Percentiles rank a stretch among this genome's conserved stretches.
These are phyloP conservation scores for Mycalesis mineus DNA, from an alignment of 2,888 invertebrate genomes.

Conservation along the genomic window DNA sequence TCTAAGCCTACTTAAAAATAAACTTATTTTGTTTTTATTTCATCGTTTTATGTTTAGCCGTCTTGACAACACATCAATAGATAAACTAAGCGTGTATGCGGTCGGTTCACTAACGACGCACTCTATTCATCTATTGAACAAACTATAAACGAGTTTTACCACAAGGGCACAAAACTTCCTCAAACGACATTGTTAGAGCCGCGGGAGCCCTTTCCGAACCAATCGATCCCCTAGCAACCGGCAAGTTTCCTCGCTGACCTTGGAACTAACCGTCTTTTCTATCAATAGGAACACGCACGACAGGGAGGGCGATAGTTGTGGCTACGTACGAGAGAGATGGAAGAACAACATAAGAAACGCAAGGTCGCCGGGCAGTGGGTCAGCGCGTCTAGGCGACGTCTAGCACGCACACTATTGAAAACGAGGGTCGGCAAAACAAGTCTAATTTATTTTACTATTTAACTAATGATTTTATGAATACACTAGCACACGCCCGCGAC, in stretches of 20 bases:
- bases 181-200: not conserved
- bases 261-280: constrained; percentile 50
- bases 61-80: too few species aligned
- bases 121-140: not conserved
- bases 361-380: constrained; percentile 76
- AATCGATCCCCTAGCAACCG: constrained; percentile 15
- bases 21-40: too few species aligned
- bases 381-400: constrained; percentile 73
- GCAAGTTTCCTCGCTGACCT: constrained; percentile 35
- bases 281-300: constrained; percentile 49
- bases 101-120: too few species aligned
- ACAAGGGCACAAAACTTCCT: not conserved
- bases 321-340: constrained; percentile 50
- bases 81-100: too few species aligned
- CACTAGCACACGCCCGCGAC: too few species aligned
- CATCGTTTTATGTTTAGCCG: too few species aligned
- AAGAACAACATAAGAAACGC: constrained; percentile 73
- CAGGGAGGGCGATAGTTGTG: constrained; percentile 18
- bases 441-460: not conserved
- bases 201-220: not conserved
- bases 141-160: not conserved
- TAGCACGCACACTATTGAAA: constrained; percentile 64
- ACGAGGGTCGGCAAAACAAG: constrained; percentile 43
- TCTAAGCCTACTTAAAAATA: too few species aligned
- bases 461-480: too few species aligned